Evolutionary conservation across 2,113 vertebrate genomes (phyloP), one percentile per base, ranked within the genome.

Genomic region (Trinectes maculatus): DNA sequence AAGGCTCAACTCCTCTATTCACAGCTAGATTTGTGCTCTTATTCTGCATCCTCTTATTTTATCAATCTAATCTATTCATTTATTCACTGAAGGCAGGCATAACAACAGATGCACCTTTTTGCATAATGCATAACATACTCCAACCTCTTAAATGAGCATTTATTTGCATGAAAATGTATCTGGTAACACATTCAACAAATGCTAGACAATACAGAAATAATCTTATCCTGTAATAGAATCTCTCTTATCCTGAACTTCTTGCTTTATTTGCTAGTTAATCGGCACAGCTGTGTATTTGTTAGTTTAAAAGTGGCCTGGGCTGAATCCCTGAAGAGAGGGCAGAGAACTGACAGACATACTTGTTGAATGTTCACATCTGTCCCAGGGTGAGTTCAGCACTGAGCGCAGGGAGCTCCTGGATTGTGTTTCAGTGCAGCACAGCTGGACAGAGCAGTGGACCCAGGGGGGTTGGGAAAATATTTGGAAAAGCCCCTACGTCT

Each of bases 361-460:
- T 80, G 65, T 64, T 77, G 59, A 72, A 64, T 18, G 18, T 34
- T 79, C 57, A 78, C 77, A 79, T 80, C 66, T 83, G 80, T 64
- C 61, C 71, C 61, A 78, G 56, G 82, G 75, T 58, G 58, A 74
- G 53, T 48, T 42, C 12, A 74, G 26, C 58, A 55, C 73, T 75
- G 49, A 26, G 61, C 43, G 34, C 33, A 73, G 47, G 53, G 43
- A 39, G 58, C 53, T 56, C 59, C 64, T 74, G 79, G 80, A 59
- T 82, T 77, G 59, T 52, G 77, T 86, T 88, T 87, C 80, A 84
- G 43, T 62, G 22, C 57, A 80, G 78, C 85, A 76, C 87, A 89
- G 90, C 87, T 89, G 86, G 83, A 74, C 43, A 0, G 3, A 48
- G 43, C 13, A 11, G 40, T 51, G 43, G 71, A 55, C 33, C 8